Base-by-base conservation (phyloP, 2,888 invertebrate species). In the Mongoloraphidia duomilia region DNA sequence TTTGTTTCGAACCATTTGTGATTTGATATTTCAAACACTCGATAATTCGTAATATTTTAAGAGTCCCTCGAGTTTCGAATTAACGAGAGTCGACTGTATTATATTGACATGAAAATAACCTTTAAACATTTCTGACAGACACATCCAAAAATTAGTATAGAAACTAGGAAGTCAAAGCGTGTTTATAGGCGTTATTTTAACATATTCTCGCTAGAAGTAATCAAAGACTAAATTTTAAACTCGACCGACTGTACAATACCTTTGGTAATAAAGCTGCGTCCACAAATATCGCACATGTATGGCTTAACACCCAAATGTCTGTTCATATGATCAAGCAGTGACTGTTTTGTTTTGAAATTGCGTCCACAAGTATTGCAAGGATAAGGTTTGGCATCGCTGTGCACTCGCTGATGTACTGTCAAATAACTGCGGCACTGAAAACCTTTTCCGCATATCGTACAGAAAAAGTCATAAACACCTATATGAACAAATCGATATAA, bases 351-450 rank as follows among this genome's bases (percentile, higher is more conserved):
- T 60, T 77, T 77, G 55, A 77, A 77, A 59, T 71, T 71, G 49
- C 73, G 70, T 1, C 71, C 71, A 55, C 77, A 77, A 0, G 72
- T 75, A 2, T 67, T 68, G 56, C 77, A 77, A 1, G 73, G 70
- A 56, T 71, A 77, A 0, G 76, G 76, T 57, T 76, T 77, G 6
- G 72, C 54, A 53, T 75, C 74, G 0, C 75, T 76, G 61, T 78
- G 77, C 0, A 76, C 76, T 46, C 76, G 65, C 58, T 77, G 76
- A 58, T 77, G 77, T 2, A 76, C 76, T 52, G 74, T 74, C 33
- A 77, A 62, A 55, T 77, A 77, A 55, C 76, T 76, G 56, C 73
- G 74, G 56, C 76, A 76, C 51, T 76, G 75, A 55, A 77, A 77
- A 11, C 77, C 76, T 63, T 77, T 77, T 2, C 76, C 76, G 54